Conservation (phyloP, 2,797 vertebrate genomes). For the Argentina silus region DNA sequence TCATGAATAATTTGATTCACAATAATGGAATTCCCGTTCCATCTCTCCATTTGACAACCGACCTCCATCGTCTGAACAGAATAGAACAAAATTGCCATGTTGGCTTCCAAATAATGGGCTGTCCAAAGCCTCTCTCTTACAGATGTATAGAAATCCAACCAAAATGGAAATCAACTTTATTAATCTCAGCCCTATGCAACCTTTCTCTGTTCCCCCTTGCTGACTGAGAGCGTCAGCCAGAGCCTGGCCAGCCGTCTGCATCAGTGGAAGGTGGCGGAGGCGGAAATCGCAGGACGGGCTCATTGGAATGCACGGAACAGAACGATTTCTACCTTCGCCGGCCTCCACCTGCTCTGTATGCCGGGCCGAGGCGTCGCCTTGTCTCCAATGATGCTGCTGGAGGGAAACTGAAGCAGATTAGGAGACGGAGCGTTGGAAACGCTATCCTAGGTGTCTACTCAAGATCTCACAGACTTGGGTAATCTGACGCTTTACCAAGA, state of each 20-base stretch:
- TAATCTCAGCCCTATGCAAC: not conserved
- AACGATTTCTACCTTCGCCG: no score
- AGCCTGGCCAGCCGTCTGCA: not conserved
- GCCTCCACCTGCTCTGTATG: not conserved
- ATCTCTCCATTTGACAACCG: not conserved
- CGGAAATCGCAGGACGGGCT: no score
- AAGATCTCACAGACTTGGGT: constrained; percentile 15
- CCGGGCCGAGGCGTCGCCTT: not conserved
- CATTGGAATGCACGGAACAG: no score
- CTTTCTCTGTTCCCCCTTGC: not conserved
- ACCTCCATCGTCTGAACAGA: no score
- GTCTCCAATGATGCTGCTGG: constrained; percentile 15
- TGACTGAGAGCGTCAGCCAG: not conserved
- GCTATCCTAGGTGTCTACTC: no score
- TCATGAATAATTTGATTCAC: not conserved
- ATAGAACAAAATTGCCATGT: no score
- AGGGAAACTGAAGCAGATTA: constrained; percentile 38
- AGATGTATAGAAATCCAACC: no score
- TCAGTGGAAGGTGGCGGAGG: no score
- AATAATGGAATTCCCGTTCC: not conserved
- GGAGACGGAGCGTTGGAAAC: constrained; percentile 10
- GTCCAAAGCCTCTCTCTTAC: no score
- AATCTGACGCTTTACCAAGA: constrained; percentile 41
- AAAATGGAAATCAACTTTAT: not conserved
- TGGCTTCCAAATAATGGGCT: no score